Evolutionary conservation across 2,888 invertebrate genomes (phyloP), one percentile per base, ranked within the genome.

Genomic region (Polyploca ridens): DNA sequence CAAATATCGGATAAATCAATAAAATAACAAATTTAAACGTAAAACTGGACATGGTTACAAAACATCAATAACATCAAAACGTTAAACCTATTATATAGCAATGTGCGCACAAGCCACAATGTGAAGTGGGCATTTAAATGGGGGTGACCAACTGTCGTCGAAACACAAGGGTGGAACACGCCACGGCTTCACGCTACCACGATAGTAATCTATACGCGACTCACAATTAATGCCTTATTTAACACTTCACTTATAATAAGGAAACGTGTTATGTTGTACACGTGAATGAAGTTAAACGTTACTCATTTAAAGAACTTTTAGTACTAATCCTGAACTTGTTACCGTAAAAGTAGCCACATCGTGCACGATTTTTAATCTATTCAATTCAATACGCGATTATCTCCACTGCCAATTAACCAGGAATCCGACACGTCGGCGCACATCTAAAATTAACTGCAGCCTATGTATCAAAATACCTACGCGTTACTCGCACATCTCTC

Each of bases 361-460:
- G 69, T 69, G 14, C 16, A 35, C n/a, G 14, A 38, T 68, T 62
- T 67, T 66, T 64, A 72, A 79, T 70, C 67, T 68, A 72, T 78
- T 75, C 75, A 73, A 86, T 88, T 86, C 84, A 85, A 86, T 88
- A 87, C 88, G 76, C 84, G 86, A 90, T 91, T 90, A 92, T 92
- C 88, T 86, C 84, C 84, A 85, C 88, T 93, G 92, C 93, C 93
- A 93, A 94, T 94, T 93, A 94, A 92, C 89, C 84, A 91, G 89
- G 93, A 93, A 91, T 93, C 90, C 92, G 87, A 91, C 93, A 89
- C 92, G 94, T 91, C 93, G 91, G 93, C 93, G 93, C 91, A 89
- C 90, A 93, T 93, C 94, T 93, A 94, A 94, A 93, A 91, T 94
- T 94, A 94, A 91, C 93, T 91, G 91, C 91, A 93, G 91, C 90